These are phyloP conservation scores for Tridacna crocea DNA, from an alignment of 2,888 invertebrate genomes.

Conservation along the genomic window DNA sequence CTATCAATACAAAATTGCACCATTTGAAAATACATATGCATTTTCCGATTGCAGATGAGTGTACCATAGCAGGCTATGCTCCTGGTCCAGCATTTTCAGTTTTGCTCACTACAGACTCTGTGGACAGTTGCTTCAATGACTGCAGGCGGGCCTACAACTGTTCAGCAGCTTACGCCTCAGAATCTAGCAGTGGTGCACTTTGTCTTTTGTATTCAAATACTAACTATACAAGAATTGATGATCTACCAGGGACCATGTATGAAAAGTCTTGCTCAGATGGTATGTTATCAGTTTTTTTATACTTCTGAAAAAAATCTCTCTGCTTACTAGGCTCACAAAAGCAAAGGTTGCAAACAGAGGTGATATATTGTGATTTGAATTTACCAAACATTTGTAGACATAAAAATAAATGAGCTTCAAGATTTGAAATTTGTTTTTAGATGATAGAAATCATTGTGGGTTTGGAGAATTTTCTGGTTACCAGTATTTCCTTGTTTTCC, in stretches of 20 bases:
- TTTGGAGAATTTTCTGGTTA: too few relatives aligned
- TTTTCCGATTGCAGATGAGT: constrained; percentile 11
- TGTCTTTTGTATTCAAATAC: constrained; percentile 9
- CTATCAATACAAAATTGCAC: too few relatives aligned
- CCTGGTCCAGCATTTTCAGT: constrained; percentile 1
- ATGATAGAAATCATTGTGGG: too few relatives aligned
- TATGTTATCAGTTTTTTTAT: neutral
- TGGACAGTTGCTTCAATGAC: constrained; percentile 5
- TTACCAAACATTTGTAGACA: too few relatives aligned
- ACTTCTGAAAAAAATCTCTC: too few relatives aligned
- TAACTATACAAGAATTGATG: neutral
- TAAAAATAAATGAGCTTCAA: too few relatives aligned
- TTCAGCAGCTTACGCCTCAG: neutral
- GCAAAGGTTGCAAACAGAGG: too few relatives aligned
- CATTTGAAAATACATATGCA: too few relatives aligned
- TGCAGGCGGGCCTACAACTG: constrained; percentile 11
- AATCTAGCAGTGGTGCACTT: neutral
- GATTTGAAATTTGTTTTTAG: too few relatives aligned
- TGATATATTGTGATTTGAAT: too few relatives aligned
- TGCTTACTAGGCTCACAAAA: too few relatives aligned
- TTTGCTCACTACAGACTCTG: neutral
- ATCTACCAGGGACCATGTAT: neutral
- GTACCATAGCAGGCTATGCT: constrained; percentile 14
- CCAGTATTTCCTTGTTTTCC: too few relatives aligned
- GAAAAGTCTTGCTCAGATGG: constrained; percentile 8